Conservation (phyloP, 2,113 vertebrate genomes). For the Campylomormyrus numenius region DNA sequence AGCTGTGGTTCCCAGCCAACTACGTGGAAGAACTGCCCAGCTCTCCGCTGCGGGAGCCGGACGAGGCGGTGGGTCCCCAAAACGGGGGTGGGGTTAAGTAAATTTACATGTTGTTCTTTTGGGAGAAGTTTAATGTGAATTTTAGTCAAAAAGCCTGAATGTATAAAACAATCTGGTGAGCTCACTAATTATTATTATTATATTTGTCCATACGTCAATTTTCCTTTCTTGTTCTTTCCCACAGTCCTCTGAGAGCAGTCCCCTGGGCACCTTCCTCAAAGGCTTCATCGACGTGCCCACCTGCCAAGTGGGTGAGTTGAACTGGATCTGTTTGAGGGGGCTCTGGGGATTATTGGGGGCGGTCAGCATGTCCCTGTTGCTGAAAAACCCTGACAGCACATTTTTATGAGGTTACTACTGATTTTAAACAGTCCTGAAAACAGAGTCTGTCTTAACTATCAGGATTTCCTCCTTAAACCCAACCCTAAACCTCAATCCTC, state of each 20-base stretch:
- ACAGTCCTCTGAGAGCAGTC: slow-evolving; percentile 65
- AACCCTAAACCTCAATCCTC: neutral
- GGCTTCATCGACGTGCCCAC: slow-evolving; percentile 63
- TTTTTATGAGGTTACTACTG: neutral
- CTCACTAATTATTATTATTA: neutral
- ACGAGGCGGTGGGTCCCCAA: slow-evolving; percentile 39
- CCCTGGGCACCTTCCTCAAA: slow-evolving; percentile 62
- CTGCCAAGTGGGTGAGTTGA: slow-evolving; percentile 60
- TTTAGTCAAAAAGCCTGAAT: neutral
- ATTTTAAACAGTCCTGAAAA: neutral
- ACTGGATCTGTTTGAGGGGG: neutral
- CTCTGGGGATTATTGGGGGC: neutral
- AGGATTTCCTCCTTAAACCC: neutral
- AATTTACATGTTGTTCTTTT: no score
- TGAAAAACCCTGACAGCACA: neutral
- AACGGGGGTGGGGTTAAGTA: neutral
- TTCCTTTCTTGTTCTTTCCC: neutral
- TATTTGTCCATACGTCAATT: neutral
- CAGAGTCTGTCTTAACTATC: neutral
- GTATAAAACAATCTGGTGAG: neutral
- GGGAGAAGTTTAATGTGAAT: neutral
- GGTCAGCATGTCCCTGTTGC: neutral
- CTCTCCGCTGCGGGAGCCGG: slow-evolving; percentile 45
- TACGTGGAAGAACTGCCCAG: slow-evolving; percentile 63
- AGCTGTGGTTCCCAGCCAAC: slow-evolving; percentile 69